These are phyloP conservation scores for Polypedilum pembai DNA, from an alignment of 1,140 invertebrate genomes.

Conservation along the genomic window DNA sequence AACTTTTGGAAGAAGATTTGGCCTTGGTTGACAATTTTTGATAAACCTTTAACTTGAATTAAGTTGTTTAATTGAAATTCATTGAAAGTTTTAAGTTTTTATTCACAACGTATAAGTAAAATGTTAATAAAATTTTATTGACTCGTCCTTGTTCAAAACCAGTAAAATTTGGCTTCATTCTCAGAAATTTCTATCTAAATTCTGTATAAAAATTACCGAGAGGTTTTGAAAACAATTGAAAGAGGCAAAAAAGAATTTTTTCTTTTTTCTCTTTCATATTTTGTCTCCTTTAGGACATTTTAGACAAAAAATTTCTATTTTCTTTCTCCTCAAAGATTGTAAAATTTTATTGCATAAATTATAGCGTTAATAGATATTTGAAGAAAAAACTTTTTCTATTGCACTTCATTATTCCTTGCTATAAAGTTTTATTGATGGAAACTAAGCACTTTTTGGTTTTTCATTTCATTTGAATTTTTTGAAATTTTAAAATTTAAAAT, in stretches of 20 bases:
- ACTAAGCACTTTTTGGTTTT: neutral
- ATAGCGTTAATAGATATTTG: slow-evolving; percentile 13
- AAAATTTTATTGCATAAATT: slow-evolving; percentile 14
- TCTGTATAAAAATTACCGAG: neutral
- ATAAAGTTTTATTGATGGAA: neutral
- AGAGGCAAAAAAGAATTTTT: neutral
- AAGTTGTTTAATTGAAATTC: no score
- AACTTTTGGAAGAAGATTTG: neutral
- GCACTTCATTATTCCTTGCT: neutral
- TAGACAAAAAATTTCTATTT: neutral
- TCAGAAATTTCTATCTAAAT: neutral
- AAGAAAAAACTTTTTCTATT: slow-evolving; percentile 2
- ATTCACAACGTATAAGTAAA: no score
- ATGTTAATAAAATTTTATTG: no score
- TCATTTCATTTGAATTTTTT: neutral
- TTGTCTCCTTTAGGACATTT: neutral
- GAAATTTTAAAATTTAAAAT: neutral
- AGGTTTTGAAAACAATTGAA: neutral
- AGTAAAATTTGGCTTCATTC: neutral
- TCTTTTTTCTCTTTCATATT: neutral
- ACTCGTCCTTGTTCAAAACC: neutral
- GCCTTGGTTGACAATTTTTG: no score
- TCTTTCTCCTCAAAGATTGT: neutral
- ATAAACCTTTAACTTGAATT: no score
- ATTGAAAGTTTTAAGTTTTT: no score